Evolutionary conservation across 2,113 vertebrate species (phyloP), one percentile per base, ranked within the genome.

Genomic region (Pteruthius melanotis): DNA sequence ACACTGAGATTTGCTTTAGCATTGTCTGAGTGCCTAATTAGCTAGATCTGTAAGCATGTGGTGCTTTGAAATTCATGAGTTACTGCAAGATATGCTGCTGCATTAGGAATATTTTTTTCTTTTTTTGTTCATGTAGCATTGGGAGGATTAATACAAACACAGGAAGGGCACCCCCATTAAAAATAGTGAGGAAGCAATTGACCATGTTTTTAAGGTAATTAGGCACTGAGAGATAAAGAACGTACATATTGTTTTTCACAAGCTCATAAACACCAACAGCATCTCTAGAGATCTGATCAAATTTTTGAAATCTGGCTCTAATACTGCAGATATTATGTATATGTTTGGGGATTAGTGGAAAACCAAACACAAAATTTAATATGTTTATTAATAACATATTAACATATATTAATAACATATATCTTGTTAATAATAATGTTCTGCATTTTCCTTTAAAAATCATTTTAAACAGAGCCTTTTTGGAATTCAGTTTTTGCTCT

Each of bases 1-100:
- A 39, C 64, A 60, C 70, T 92, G 89, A 93, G 68, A 91, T 93
- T 82, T 96, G 42, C 65, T 88, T 95, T 87, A 91, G 40, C 53
- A 72, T 94, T 78, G 79, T 95, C 50, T 65, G 66, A 94, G n/a
- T 90, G 26, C 23, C 61, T 94, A 94, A 96, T 96, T 97, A 95
- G 54, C 79, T 87, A 84, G n/a, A 83, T 75, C 37, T 44, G 44
- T 89, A 86, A 93, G 37, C 15, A 75, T 60, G 57, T n/a, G 39
- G 19, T 84, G 70, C 90, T 77, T 83, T 91, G 75, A 81, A 84
- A 92, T 87, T 94, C 52, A 35, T 57, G 45, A 87, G 37, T 44
- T 86, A 35, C 28, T 65, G 15, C 23, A 91, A 91, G 35, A 82
- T 71, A 60, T n/a, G 10, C 11, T 79, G 14, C 49, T 76, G 15